These are phyloP conservation scores for Rostratula benghalensis DNA, from an alignment of 2,113 vertebrate species.

Conservation along the genomic window DNA sequence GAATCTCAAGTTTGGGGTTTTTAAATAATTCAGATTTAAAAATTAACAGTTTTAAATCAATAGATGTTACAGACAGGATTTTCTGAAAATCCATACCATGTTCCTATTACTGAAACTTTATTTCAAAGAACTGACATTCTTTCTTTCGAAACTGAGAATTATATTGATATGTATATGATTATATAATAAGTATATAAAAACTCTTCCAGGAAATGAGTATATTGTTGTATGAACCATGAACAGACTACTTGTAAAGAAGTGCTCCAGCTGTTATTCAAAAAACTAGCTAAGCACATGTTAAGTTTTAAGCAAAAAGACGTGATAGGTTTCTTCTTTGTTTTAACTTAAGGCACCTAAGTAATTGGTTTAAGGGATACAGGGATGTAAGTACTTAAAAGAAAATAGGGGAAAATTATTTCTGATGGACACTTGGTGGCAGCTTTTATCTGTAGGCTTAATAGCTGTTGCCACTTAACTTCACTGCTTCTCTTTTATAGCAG, in stretches of 20 bases:
- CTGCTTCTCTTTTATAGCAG: not conserved
- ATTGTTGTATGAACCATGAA: not conserved
- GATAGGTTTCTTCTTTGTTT: not conserved
- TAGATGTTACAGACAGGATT: not conserved
- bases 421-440: conserved; percentile 12
- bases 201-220: not conserved
- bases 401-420: not conserved
- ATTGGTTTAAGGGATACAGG: not conserved
- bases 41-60: not conserved
- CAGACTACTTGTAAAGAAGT: not conserved
- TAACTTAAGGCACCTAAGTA: not conserved
- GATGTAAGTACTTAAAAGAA: not conserved
- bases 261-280: not conserved
- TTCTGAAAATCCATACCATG: not conserved
- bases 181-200: not conserved
- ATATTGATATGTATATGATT: too few relatives aligned
- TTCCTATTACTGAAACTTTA: not conserved
- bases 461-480: not conserved
- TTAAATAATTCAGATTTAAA: not conserved
- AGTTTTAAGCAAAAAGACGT: not conserved
- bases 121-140: not conserved
- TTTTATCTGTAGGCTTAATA: not conserved
- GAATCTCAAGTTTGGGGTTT: not conserved
- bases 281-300: not conserved
- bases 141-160: not conserved